Base-by-base conservation (phyloP, 1,140 invertebrate species). In the Drosophila orena region DNA sequence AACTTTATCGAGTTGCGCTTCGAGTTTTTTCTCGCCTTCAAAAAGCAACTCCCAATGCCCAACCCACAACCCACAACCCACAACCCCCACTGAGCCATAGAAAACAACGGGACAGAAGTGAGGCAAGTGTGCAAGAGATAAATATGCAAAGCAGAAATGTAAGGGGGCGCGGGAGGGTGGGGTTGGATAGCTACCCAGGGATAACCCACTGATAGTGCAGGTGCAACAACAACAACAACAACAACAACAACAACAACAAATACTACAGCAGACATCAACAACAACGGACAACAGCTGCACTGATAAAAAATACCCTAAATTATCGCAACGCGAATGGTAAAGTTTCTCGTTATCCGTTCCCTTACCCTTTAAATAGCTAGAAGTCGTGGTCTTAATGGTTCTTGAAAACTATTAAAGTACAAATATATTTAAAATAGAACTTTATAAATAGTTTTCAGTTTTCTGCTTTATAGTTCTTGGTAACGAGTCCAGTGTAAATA, bases 271-370 rank as follows among this genome's bases (percentile, higher is more conserved):
- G 14, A 30, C 69, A 42, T 20, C 59, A 65, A 17, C 49, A 65
- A 24, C 24, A 24, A 24, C 24, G 22, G 42, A 72, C 79, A 81
- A 76, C 69, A 78, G 62, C 83, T 89, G 84, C 79, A 59, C 76
- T 80, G 84, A 89, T 88, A 88, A 88, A 70, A 89, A 89, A 69
- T 50, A 47, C 72, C 53, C 72, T 88, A 90, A 88, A 89, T 88
- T 88, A 88, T 90, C 84, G 80, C 46, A 77, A 73, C 49, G 76
- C 53, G 43, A 64, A 52, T 65, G 69, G 49, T 47, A 34, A 55
- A 75, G 47, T 76, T 76, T 47, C 43, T 34, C 56, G 61, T 46
- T 66, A 57, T 75, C 61, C 38, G 44, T 15, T 57, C 11, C 11
- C 12, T 12, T 44, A 59, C 46, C 46, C 64, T 46, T 49, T 57